Base-by-base conservation (phyloP, 1,140 invertebrate genomes). In the Argopecten irradians region DNA sequence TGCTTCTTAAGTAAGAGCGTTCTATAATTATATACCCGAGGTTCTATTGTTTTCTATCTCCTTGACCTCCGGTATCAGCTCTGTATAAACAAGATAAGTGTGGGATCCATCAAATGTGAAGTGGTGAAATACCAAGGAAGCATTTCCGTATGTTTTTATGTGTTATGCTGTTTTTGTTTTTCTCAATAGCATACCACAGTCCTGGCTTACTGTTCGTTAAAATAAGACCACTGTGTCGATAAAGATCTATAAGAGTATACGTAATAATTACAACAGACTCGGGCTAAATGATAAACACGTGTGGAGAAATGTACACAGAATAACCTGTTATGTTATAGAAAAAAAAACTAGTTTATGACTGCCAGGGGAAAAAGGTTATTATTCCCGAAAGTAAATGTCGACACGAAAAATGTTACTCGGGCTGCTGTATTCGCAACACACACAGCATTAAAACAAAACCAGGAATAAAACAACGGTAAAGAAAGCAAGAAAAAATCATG, bases 201-300 rank as follows among this genome's bases (percentile, higher is more conserved):
- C 13, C 19, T 46, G 19, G 22, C 9, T 46, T 46, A 16, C 22
- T 11, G 43, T 46, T 46, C 9, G 13, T 19, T 46, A 46, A 11
- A 22, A 16, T 71, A 71, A 71, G 28, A n/a, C 55, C 55, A 71
- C 55, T n/a, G 55, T 71, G 55, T 71, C 16, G 55, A 71, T 71
- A n/a, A 28, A 28, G 55, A 71, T 71, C 55, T 71, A n/a, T n/a
- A 7, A 5, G 55, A 3, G 22, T 71, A 28, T 46, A 71, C 55
- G 55, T 71, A 71, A 71, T 71, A 28, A 71, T 71, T 71, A 71
- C 55, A 71, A 71, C 55, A 71, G 55, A 71, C n/a, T 28, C 22
- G 55, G 22, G 19, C 55, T 71, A 71, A 28, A 71, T 71, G 22
- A 71, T n/a, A 71, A 71, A 71, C 55, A 71, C n/a, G 55, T 71